Evolutionary conservation across 2,888 invertebrate species (phyloP).

Genomic region (Melieria crassipennis): DNA sequence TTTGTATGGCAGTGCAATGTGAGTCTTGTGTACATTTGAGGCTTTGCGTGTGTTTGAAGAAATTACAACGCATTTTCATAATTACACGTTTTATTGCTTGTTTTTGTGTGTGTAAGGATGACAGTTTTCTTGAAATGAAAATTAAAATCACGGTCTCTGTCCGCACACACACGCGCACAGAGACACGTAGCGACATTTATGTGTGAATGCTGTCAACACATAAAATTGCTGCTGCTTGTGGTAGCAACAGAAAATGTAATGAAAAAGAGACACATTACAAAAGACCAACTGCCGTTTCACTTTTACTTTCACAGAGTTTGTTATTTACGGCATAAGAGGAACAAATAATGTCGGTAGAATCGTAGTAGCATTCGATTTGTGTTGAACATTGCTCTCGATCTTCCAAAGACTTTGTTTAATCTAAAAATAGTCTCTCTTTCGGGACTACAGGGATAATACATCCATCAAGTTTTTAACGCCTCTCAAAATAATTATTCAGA

Average conservation of each 20-base stretch:
- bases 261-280: not conserved
- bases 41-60: constrained; percentile 9
- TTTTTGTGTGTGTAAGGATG: constrained; percentile 3
- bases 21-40: constrained; percentile 4
- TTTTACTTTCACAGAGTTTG: no score
- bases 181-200: constrained; percentile 39
- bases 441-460: no score
- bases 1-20: not conserved
- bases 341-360: no score
- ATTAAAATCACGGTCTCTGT: not conserved
- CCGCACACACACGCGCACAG: not conserved
- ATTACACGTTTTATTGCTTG: constrained; percentile 29
- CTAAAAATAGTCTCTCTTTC: no score
- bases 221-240: not conserved
- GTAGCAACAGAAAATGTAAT: constrained; percentile 24
- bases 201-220: constrained; percentile 33
- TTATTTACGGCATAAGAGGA: no score
- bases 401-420: no score
- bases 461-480: no score
- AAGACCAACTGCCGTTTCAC: no score
- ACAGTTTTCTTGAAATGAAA: constrained; percentile 7
- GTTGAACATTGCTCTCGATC: no score
- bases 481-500: no score
- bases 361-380: no score
- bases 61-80: constrained; percentile 29